phyloP scores from a whole-genome alignment of 2,888 invertebrate genomes.

The Lepas anatifera region DNA sequence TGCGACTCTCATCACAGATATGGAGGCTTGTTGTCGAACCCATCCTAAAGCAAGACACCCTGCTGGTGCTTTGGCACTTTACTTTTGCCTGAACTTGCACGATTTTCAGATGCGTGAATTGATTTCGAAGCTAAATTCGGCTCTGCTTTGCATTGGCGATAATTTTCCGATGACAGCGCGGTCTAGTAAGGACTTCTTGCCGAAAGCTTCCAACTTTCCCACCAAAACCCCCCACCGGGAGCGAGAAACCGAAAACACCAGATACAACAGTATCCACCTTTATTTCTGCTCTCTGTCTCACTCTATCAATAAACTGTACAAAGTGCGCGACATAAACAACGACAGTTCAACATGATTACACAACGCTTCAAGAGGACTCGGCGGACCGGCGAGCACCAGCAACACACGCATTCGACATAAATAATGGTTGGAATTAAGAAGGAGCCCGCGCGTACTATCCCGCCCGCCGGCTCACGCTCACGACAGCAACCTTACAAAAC shows the following conservation, averaged over 20 bases:
- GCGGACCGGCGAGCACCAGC: neutral
- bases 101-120: no score
- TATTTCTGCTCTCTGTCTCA: neutral
- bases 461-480: neutral
- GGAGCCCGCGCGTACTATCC: neutral
- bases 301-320: constrained; percentile 3
- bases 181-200: no score
- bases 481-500: neutral
- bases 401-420: neutral
- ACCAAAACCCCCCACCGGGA: no score
- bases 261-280: neutral
- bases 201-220: no score
- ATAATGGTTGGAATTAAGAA: constrained; percentile 10
- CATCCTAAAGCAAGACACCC: no score
- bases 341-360: neutral
- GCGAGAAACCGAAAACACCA: neutral
- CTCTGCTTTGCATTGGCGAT: no score
- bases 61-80: no score
- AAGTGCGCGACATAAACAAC: constrained; percentile 8
- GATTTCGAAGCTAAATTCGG: no score
- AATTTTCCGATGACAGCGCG: no score
- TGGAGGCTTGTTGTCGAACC: no score
- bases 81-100: no score
- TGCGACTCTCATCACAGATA: no score
- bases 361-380: neutral